A percentile compares a stretch with the other conserved stretches of the same genome.
Evolutionary conservation across 2,888 invertebrate genomes (phyloP).

Genomic region (Cyaniris semiargus): DNA sequence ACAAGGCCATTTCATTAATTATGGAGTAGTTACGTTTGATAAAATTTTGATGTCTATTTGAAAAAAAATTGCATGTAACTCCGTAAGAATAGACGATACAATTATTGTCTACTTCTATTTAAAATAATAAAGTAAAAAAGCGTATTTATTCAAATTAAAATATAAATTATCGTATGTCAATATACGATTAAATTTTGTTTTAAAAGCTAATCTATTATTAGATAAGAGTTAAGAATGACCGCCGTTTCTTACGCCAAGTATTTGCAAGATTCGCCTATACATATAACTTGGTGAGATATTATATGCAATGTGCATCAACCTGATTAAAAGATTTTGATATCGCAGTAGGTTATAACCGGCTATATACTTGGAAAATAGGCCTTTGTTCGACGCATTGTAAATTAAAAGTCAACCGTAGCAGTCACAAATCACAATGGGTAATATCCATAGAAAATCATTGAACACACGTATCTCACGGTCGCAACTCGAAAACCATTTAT

Average conservation of each 20-base stretch:
- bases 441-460: slow-evolving; percentile 16
- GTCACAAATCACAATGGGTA: not conserved
- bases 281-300: not conserved
- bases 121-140: not conserved
- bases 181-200: not conserved
- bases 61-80: not conserved
- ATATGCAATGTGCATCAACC: not conserved
- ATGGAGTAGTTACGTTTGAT: not conserved
- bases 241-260: not conserved
- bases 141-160: not conserved
- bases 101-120: not conserved
- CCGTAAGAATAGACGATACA: not conserved
- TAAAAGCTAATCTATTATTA: not conserved
- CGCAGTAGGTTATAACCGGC: not conserved
- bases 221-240: too few relatives aligned
- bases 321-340: not conserved
- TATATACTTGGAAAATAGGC: not conserved
- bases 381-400: slow-evolving; percentile 8
- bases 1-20: not conserved
- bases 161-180: not conserved
- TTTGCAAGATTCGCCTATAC: not conserved
- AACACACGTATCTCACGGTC: slow-evolving; percentile 14
- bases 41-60: not conserved
- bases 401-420: slow-evolving; percentile 18
- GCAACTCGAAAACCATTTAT: not conserved